phyloP scores from a whole-genome alignment of 2,797 vertebrate species.

The Acomys russatus region DNA sequence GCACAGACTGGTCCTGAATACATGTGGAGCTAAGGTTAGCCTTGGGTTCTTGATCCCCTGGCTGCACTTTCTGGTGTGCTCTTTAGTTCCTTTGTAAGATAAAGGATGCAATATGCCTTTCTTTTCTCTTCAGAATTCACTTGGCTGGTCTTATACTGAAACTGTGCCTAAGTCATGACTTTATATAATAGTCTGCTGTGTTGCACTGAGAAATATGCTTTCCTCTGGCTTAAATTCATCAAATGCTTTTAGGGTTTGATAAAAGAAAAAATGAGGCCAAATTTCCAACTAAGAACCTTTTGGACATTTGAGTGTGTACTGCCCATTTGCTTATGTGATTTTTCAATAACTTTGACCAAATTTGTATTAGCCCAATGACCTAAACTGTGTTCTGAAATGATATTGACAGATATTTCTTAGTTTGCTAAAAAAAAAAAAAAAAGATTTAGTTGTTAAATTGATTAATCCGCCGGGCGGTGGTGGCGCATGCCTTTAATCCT shows the following conservation, averaged over 20 bases:
- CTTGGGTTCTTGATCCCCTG: not conserved
- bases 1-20: not conserved
- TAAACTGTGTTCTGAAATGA: conserved; percentile 40
- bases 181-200: not conserved
- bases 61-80: not conserved
- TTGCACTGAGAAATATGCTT: not conserved
- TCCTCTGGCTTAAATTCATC: not conserved
- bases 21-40: not conserved
- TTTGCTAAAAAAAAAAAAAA: conserved; percentile 6
- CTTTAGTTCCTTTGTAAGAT: conserved; percentile 23
- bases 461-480: not conserved
- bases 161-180: not conserved
- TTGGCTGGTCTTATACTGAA: not conserved
- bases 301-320: not conserved
- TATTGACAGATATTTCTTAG: not conserved
- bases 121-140: not conserved
- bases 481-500: too few species aligned
- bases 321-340: conserved; percentile 4
- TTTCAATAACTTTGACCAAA: conserved; percentile 26
- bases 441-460: not conserved
- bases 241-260: not conserved
- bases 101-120: not conserved
- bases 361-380: not conserved
- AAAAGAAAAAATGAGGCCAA: not conserved
- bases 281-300: not conserved